Evolutionary conservation across 2,888 invertebrate species (phyloP), one percentile per base, ranked within the genome.

Genomic region (Aphrophora alni): DNA sequence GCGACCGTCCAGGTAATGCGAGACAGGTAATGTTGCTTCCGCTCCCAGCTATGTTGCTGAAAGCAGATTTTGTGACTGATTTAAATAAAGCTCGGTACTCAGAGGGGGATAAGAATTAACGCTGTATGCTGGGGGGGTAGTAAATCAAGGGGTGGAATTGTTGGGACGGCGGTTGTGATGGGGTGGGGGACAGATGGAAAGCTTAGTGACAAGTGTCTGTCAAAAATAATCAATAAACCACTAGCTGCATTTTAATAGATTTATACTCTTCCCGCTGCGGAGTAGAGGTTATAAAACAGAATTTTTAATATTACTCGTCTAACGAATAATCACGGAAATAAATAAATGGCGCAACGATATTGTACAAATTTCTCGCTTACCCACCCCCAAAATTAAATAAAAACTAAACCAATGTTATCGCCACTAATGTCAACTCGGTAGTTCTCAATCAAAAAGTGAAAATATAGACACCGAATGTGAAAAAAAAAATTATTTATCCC

Each of bases 131-230:
- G 59, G 59, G 59, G 59, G 59, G 33, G 3, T 33, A 33, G 33
- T 33, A 33, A 33, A 33, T 33, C 33, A 33, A 33, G 33, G 44
- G 59, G 59, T 59, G 59, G 59, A 59, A 59, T 59, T 59, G 59
- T n/a, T n/a, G 21, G 21, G 59, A 2, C 59, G 59, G 44, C 14
- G 5, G 44, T 44, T 2, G 14, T 7, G 44, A 14, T 5, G 44
- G 17, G 44, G 5, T 12, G 59, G 59, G 59, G 59, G 59, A 59
- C 59, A 59, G 59, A 59, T 59, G 59, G 59, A 59, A 59, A 59
- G 59, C 59, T 59, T 59, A 59, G 59, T 59, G 59, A 59, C 59
- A 59, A 59, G 59, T 59, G 59, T 59, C 59, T 59, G 59, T 59
- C 59, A 59, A 59, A 59, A 59, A 59, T 59, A 59, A 59, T 59